A percentile compares a stretch with the other conserved stretches of the same genome.
Evolutionary conservation across 2,888 invertebrate genomes (phyloP).

Genomic region (Anodontia alba): DNA sequence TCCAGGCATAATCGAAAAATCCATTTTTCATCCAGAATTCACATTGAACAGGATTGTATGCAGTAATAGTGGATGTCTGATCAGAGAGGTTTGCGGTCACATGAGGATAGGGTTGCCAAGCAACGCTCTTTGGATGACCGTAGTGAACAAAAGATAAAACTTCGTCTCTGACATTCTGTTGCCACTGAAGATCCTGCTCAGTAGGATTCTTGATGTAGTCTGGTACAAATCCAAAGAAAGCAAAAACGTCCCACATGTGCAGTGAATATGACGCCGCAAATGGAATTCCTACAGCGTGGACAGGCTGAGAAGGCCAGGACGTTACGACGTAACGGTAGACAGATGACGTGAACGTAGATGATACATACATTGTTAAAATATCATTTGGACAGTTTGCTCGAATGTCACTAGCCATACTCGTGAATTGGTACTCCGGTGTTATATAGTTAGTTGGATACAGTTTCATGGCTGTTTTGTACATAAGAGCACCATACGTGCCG

Average conservation of each 20-base stretch:
- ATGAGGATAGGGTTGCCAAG: constrained; percentile 68
- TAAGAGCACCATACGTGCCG: constrained; percentile 69
- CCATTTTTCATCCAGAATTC: constrained; percentile 73
- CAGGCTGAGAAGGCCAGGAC: constrained; percentile 70
- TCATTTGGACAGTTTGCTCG: constrained; percentile 77
- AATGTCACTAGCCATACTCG: constrained; percentile 79
- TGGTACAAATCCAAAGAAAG: constrained; percentile 73
- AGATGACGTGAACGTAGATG: constrained; percentile 60
- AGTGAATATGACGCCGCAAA: constrained; percentile 68
- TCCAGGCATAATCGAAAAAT: constrained; percentile 76
- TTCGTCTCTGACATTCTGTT: constrained; percentile 68
- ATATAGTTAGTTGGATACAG: constrained; percentile 62
- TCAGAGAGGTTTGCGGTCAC: constrained; percentile 63
- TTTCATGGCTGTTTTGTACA: constrained; percentile 58
- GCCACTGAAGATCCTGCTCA: constrained; percentile 65
- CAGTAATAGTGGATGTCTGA: constrained; percentile 48
- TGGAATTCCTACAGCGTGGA: constrained; percentile 59
- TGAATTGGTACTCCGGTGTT: constrained; percentile 74
- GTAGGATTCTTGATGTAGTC: constrained; percentile 61
- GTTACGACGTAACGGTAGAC: constrained; percentile 77
- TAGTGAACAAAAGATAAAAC: constrained; percentile 70
- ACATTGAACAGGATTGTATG: constrained; percentile 71
- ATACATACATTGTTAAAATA: constrained; percentile 61
- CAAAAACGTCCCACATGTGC: constrained; percentile 76
- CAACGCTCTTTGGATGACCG: constrained; percentile 53